Percentiles rank a stretch among this genome's conserved stretches.
Evolutionary conservation across 2,888 invertebrate genomes (phyloP).

Genomic region (Lordiphosa fenestrarum): DNA sequence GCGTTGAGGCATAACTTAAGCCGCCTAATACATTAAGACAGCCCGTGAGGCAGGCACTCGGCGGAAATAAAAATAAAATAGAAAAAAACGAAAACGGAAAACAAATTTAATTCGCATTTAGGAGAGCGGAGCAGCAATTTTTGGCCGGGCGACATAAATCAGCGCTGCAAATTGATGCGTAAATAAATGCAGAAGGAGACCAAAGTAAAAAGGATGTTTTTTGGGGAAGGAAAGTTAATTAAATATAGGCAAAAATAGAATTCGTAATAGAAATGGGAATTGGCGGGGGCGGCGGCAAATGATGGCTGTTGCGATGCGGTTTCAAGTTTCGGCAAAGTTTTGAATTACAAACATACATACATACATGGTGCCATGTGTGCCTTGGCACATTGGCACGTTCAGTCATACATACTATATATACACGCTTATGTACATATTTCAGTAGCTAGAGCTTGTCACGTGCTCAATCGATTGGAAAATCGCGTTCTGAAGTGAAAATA

Average conservation of each 20-base stretch:
- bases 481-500: slow-evolving; percentile 74
- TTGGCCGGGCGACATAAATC: slow-evolving; percentile 60
- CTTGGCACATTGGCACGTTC: slow-evolving; percentile 21
- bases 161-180: slow-evolving; percentile 69
- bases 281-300: neutral
- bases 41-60: slow-evolving; percentile 26
- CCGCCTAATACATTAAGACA: slow-evolving; percentile 69
- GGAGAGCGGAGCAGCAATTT: slow-evolving; percentile 32
- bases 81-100: slow-evolving; percentile 19
- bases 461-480: slow-evolving; percentile 72
- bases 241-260: slow-evolving; percentile 66
- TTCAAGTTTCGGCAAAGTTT: slow-evolving; percentile 45
- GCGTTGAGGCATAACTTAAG: slow-evolving; percentile 41
- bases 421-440: slow-evolving; percentile 28
- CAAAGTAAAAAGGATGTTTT: slow-evolving; percentile 47
- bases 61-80: slow-evolving; percentile 24
- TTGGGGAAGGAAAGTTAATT: slow-evolving; percentile 54
- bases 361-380: slow-evolving; percentile 37
- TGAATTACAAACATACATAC: slow-evolving; percentile 36
- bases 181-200: slow-evolving; percentile 52
- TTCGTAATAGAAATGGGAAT: slow-evolving; percentile 26
- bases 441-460: slow-evolving; percentile 62
- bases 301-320: slow-evolving; percentile 20
- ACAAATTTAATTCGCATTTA: slow-evolving; percentile 71
- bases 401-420: neutral